phyloP scores from a whole-genome alignment of 2,888 invertebrate genomes.

The Chymomyza fuscimana region DNA sequence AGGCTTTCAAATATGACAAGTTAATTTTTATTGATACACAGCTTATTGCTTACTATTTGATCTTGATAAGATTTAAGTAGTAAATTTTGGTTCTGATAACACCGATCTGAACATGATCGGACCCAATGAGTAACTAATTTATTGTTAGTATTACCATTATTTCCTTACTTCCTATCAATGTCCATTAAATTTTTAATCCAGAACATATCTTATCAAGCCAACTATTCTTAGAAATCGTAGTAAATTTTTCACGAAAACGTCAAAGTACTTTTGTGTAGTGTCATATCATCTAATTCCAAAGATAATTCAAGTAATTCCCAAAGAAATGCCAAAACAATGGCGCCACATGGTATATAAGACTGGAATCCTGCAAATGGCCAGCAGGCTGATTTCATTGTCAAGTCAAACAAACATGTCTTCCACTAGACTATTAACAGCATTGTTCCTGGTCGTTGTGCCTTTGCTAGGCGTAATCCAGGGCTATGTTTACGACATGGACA shows the following conservation, averaged over 20 bases:
- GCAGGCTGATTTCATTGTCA: too few relatives aligned
- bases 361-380: too few relatives aligned
- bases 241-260: background rate
- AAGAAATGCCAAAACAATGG: too few relatives aligned
- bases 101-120: too few relatives aligned
- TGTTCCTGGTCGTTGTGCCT: constrained; percentile 36
- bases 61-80: too few relatives aligned
- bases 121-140: background rate
- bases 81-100: background rate
- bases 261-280: too few relatives aligned
- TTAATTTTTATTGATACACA: too few relatives aligned
- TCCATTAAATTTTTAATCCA: background rate
- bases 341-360: too few relatives aligned
- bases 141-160: background rate
- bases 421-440: constrained; percentile 17
- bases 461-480: constrained; percentile 35
- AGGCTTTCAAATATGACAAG: too few relatives aligned
- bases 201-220: background rate
- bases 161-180: background rate
- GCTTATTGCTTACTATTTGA: too few relatives aligned
- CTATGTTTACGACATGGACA: constrained; percentile 35
- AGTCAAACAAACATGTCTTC: constrained; percentile 31
- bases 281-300: too few relatives aligned
- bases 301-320: too few relatives aligned
- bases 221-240: background rate